These are phyloP conservation scores for Barnardius zonarius DNA, from an alignment of 2,113 vertebrate genomes.

Conservation along the genomic window DNA sequence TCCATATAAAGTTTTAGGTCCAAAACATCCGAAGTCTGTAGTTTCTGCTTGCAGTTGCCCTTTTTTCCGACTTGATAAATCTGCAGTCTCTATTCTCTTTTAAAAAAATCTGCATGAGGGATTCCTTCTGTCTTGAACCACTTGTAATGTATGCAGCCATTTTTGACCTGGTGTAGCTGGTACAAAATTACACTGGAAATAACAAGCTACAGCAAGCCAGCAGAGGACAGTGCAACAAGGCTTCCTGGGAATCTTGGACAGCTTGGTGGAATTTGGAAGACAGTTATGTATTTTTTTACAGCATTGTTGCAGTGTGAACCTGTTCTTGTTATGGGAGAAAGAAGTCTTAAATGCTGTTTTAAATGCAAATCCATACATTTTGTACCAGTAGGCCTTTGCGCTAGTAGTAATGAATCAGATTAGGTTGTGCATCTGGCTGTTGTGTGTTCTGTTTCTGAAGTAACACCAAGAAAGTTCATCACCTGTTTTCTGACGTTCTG, in stretches of 20 bases:
- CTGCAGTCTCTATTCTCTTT: constrained; percentile 64
- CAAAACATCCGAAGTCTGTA: constrained; percentile 63
- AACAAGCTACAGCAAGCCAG: constrained; percentile 63
- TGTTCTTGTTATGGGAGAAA: constrained; percentile 46
- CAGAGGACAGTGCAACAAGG: constrained; percentile 65
- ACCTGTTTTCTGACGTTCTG: background rate
- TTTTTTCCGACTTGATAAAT: constrained; percentile 65
- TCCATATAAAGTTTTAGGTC: constrained; percentile 64
- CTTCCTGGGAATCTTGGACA: constrained; percentile 64
- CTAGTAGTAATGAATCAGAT: background rate
- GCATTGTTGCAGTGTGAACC: constrained; percentile 29
- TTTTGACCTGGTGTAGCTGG: constrained; percentile 63
- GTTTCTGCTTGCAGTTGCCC: constrained; percentile 69
- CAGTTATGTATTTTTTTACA: constrained; percentile 55
- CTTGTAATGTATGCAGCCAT: constrained; percentile 66
- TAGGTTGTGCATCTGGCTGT: constrained; percentile 28
- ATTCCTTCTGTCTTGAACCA: constrained; percentile 68
- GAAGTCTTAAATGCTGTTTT: constrained; percentile 45
- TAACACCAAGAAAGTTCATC: background rate
- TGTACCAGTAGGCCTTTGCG: constrained; percentile 48
- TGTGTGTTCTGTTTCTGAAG: background rate
- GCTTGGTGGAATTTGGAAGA: constrained; percentile 63
- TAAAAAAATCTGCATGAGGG: constrained; percentile 70
- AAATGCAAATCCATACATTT: constrained; percentile 52
- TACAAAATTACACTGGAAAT: constrained; percentile 68